Percentiles rank a stretch among this genome's conserved stretches.
phyloP scores from a whole-genome alignment of 2,888 invertebrate species.

The Acanthosepion pharaonis region DNA sequence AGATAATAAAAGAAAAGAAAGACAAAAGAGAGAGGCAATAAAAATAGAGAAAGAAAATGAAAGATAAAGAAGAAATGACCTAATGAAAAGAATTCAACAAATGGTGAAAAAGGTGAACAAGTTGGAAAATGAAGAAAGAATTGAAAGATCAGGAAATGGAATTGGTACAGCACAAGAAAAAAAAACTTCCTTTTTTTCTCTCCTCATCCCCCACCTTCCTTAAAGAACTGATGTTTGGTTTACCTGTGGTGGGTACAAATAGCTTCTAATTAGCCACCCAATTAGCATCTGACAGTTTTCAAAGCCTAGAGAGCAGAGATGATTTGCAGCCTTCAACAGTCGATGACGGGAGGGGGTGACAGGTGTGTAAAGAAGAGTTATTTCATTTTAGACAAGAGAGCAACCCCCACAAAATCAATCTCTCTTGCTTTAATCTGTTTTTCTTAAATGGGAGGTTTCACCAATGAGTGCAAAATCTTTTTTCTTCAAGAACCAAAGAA shows the following conservation, averaged over 20 bases:
- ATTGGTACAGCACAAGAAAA: background rate
- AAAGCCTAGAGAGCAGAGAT: background rate
- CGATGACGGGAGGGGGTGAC: background rate
- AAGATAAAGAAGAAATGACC: background rate
- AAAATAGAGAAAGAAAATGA: background rate
- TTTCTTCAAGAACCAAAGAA: background rate
- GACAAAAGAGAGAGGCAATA: too few relatives aligned
- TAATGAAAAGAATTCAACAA: background rate
- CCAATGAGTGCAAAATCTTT: background rate
- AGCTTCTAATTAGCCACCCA: background rate
- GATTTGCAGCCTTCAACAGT: background rate
- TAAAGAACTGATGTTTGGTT: background rate
- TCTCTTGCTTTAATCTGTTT: background rate
- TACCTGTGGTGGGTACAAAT: background rate
- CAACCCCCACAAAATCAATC: background rate
- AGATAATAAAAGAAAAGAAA: too few relatives aligned
- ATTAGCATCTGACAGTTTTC: background rate
- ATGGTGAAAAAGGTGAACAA: background rate
- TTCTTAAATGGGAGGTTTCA: background rate
- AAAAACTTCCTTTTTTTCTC: background rate
- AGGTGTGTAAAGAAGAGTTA: background rate
- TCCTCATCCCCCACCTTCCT: background rate
- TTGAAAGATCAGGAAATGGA: background rate
- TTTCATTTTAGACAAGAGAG: background rate
- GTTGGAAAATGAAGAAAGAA: background rate